Evolutionary conservation across 2,113 vertebrate genomes (phyloP).

Genomic region (Neoarius graeffei): DNA sequence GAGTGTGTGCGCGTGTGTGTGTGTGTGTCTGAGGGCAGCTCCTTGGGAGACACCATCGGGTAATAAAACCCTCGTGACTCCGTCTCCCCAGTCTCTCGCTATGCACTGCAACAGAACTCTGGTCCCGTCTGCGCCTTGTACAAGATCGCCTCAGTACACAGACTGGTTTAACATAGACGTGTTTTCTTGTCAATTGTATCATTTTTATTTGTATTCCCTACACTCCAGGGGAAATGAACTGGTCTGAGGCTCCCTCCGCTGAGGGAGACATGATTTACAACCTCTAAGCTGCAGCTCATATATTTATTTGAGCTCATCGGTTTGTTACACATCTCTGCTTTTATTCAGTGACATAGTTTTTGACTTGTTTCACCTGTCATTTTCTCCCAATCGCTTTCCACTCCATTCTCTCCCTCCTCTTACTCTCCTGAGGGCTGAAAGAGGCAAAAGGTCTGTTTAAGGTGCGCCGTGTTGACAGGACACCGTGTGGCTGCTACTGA

Average conservation of each 20-base stretch:
- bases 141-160: slow-evolving; percentile 60
- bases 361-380: slow-evolving; percentile 23
- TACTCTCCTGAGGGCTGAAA: slow-evolving; percentile 35
- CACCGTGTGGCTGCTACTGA: slow-evolving; percentile 73
- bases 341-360: slow-evolving; percentile 18
- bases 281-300: slow-evolving; percentile 5
- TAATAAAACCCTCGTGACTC: slow-evolving; percentile 63
- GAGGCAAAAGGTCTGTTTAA: slow-evolving; percentile 55
- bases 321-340: slow-evolving; percentile 52
- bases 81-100: slow-evolving; percentile 66
- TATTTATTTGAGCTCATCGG: not conserved
- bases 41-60: slow-evolving; percentile 52
- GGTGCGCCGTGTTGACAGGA: slow-evolving; percentile 45
- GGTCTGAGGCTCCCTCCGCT: slow-evolving; percentile 36
- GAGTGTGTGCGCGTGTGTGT: slow-evolving; percentile 41
- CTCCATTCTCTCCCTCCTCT: slow-evolving; percentile 37
- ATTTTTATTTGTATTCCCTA: slow-evolving; percentile 36
- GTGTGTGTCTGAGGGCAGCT: slow-evolving; percentile 52
- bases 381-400: slow-evolving; percentile 10
- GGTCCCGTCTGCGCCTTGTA: slow-evolving; percentile 66
- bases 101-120: slow-evolving; percentile 71
- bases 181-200: slow-evolving; percentile 52
- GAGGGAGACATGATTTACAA: slow-evolving; percentile 29
- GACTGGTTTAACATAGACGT: slow-evolving; percentile 56
- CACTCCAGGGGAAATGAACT: slow-evolving; percentile 12